Evolutionary conservation across 1,140 invertebrate genomes (phyloP), one percentile per base, ranked within the genome.

Genomic region (Campoletis sonorensis): DNA sequence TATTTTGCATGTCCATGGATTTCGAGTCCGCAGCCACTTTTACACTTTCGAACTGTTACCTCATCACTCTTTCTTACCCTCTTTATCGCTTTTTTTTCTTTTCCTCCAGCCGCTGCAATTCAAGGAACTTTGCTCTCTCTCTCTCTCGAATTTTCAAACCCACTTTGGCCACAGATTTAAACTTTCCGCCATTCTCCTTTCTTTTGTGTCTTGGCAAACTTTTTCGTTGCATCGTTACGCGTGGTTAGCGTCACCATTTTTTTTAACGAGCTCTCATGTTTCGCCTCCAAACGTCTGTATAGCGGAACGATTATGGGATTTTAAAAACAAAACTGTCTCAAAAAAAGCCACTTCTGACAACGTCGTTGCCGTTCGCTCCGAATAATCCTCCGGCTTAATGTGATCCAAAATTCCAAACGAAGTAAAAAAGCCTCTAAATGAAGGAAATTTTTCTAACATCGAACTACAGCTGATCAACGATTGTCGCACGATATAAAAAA

Each of bases 131-230:
- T 72, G 51, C 76, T 71, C 77, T 83, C 40, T 45, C 37, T 10
- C 37, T 37, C 40, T 45, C 81, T 76, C 79, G 80, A 51, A 83
- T 83, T 83, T 81, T 33, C 80, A 61, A 81, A 83, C 79, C 80
- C 33, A 23, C 33, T 45, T 61, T 77, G 1, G 27, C 18, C 33
- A 27, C 45, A 23, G 76, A 78, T 78, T 78, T 21, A 78, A 78
- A 78, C 76, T 78, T 77, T 78, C 2, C 58, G n/a, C 23, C 18
- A 23, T 21, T 21, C 61, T 67, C n/a, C n/a, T 2, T 70, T 70
- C 33, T 70, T 33, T 75, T 67, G 26, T 45, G 71, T 75, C 70
- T 67, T 30, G n/a, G 51, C 26, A 33, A 67, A 80, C 77, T 81
- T 37, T 45, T 58, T 21, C 45, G 45, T 76, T 68, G 76, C 71